Conservation (phyloP, 2,888 invertebrate species). For the Hymenopus coronatus region DNA sequence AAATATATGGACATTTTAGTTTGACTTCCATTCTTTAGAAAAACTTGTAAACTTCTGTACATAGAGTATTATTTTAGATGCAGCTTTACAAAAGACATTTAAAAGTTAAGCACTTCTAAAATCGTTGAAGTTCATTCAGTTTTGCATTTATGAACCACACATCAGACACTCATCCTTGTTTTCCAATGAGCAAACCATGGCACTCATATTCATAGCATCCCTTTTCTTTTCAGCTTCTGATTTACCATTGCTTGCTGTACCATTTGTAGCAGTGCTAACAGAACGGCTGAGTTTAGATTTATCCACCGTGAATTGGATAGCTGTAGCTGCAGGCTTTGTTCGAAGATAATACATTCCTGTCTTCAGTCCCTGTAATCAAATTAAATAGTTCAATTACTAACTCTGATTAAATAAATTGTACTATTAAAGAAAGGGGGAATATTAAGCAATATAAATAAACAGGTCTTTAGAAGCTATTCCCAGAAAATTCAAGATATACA, state of each 20-base stretch:
- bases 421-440: too few relatives aligned
- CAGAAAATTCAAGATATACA: too few relatives aligned
- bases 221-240: conserved; percentile 22
- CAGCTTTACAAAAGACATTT: too few relatives aligned
- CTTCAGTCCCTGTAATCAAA: conserved; percentile 75
- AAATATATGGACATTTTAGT: too few relatives aligned
- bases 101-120: background rate
- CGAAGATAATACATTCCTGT: conserved; percentile 99
- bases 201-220: conserved; percentile 57
- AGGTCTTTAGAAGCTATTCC: too few relatives aligned
- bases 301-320: conserved; percentile 97
- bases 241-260: conserved; percentile 22
- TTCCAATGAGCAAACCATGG: conserved; percentile 79
- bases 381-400: background rate
- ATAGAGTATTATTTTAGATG: too few relatives aligned
- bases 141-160: conserved; percentile 67
- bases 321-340: conserved; percentile 93
- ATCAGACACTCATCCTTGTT: conserved; percentile 86
- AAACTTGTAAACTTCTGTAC: too few relatives aligned
- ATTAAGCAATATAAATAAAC: too few relatives aligned
- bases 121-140: background rate
- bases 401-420: background rate
- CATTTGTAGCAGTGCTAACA: conserved; percentile 26
- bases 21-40: too few relatives aligned
- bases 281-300: conserved; percentile 61